Evolutionary conservation across 2,797 vertebrate species (phyloP).

Genomic region (Antrozous pallidus): DNA sequence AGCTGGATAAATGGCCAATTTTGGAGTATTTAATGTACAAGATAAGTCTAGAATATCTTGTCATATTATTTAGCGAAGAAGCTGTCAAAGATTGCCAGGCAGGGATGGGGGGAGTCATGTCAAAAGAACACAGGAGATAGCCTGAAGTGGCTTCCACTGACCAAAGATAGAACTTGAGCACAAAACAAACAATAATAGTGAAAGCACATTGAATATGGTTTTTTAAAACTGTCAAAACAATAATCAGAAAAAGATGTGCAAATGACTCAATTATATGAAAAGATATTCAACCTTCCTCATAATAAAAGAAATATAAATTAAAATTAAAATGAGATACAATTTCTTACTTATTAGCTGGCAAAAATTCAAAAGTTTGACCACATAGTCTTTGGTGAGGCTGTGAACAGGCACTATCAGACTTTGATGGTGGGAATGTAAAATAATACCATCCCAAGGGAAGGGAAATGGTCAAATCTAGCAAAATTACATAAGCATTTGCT

Average conservation of each 20-base stretch:
- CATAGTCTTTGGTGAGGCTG: background rate
- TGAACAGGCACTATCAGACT: background rate
- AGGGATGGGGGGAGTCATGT: background rate
- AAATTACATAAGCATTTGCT: background rate
- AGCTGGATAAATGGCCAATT: background rate
- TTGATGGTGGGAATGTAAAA: background rate
- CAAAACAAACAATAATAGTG: background rate
- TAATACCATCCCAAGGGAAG: background rate
- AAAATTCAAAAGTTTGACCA: constrained; percentile 15
- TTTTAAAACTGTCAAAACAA: background rate
- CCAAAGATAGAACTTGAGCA: constrained; percentile 2
- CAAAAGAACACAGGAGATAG: background rate
- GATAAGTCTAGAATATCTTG: background rate
- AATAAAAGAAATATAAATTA: background rate
- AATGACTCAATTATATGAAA: background rate
- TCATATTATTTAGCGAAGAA: background rate
- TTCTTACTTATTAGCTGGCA: background rate
- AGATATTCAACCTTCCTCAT: background rate
- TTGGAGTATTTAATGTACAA: background rate
- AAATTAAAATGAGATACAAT: background rate
- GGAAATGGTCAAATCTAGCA: background rate
- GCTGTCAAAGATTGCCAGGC: background rate
- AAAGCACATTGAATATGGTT: background rate
- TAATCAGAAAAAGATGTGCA: background rate
- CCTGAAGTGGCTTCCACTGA: background rate